Conservation (phyloP, 1,140 invertebrate species). For the Chrysopa pallens region DNA sequence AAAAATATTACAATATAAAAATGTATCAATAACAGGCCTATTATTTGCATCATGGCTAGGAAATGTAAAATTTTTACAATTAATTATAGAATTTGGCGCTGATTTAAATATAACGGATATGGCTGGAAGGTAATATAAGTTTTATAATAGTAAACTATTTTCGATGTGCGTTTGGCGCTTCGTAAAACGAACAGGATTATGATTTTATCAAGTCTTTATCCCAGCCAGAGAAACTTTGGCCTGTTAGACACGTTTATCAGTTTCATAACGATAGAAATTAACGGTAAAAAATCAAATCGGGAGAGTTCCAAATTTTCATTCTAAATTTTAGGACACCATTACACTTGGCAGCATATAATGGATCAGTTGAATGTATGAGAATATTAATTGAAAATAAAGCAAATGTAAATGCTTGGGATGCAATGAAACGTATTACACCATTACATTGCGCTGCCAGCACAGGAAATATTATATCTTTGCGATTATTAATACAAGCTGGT, state of each 20-base stretch:
- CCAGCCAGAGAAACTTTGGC: neutral
- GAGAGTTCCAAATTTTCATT: no score
- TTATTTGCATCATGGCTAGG: constrained; percentile 32
- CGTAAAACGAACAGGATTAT: no score
- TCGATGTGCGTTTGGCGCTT: no score
- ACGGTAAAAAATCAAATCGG: no score
- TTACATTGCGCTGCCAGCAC: constrained; percentile 57
- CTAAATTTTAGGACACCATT: constrained; percentile 38
- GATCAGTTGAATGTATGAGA: constrained; percentile 40
- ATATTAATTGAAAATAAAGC: constrained; percentile 43
- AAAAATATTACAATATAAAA: constrained; percentile 8
- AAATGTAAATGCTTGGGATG: constrained; percentile 47
- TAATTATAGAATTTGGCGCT: constrained; percentile 22
- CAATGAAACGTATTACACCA: constrained; percentile 42
- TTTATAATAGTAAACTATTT: constrained; percentile 1
- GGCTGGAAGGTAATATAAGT: constrained; percentile 25
- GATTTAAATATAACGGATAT: constrained; percentile 24
- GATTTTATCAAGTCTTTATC: no score
- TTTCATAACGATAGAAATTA: no score
- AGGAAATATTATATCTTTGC: constrained; percentile 33
- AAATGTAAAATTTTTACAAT: constrained; percentile 20
- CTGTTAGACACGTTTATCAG: constrained; percentile 11
- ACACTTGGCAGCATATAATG: constrained; percentile 57
- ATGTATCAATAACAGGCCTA: constrained; percentile 12
- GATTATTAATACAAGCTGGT: constrained; percentile 39